Evolutionary conservation across 2,113 vertebrate species (phyloP).

Genomic region (Kryptolebias marmoratus): DNA sequence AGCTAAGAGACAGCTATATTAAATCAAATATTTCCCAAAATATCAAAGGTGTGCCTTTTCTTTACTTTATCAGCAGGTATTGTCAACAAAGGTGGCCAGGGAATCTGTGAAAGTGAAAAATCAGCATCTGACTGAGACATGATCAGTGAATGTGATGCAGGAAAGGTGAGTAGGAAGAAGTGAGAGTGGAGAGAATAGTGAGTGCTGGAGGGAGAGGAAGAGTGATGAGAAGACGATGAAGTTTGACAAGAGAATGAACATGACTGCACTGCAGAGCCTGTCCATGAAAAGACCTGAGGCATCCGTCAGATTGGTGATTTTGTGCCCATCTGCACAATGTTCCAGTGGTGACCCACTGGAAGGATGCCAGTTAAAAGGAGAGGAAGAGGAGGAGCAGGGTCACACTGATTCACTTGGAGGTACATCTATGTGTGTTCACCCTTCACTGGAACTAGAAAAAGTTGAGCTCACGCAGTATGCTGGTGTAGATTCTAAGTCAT

Average conservation of each 20-base stretch:
- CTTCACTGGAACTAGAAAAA: too few relatives aligned
- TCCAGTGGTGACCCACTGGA: slow-evolving; percentile 50
- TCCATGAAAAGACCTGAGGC: slow-evolving; percentile 57
- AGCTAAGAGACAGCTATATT: neutral
- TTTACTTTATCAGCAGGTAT: neutral
- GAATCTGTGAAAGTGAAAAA: slow-evolving; percentile 9
- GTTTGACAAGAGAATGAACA: slow-evolving; percentile 64
- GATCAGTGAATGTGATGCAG: slow-evolving; percentile 7
- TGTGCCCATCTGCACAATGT: slow-evolving; percentile 63
- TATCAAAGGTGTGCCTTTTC: neutral
- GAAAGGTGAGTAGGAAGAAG: slow-evolving; percentile 8
- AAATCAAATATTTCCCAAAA: slow-evolving; percentile 17
- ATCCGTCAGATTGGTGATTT: slow-evolving; percentile 57
- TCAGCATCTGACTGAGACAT: neutral
- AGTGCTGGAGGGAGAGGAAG: slow-evolving; percentile 35
- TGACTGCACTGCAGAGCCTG: slow-evolving; percentile 49
- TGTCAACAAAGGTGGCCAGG: neutral
- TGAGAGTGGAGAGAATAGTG: slow-evolving; percentile 8
- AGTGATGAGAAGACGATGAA: slow-evolving; percentile 63
- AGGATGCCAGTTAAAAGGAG: slow-evolving; percentile 33
- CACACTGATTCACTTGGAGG: slow-evolving; percentile 37
- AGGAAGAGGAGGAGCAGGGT: slow-evolving; percentile 16
- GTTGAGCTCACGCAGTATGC: too few relatives aligned
- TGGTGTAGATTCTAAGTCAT: too few relatives aligned
- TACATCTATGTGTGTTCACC: neutral